phyloP scores from a whole-genome alignment of 1,140 invertebrate genomes.

The Diuraphis noxia region DNA sequence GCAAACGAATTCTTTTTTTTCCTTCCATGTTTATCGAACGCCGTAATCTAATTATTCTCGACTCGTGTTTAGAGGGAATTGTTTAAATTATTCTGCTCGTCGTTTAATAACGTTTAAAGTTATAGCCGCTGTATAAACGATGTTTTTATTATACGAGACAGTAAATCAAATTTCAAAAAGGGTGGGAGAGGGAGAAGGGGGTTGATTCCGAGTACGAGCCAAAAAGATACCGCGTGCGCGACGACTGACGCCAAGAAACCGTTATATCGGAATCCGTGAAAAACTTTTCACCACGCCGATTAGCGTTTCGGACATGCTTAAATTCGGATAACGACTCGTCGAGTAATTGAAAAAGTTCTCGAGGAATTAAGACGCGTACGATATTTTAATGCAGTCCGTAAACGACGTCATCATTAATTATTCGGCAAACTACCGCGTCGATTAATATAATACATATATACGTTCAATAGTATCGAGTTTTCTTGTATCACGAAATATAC shows the following conservation, averaged over 20 bases:
- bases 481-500: neutral
- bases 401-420: neutral
- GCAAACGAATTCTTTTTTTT: neutral
- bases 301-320: conserved; percentile 15
- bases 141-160: conserved; percentile 35
- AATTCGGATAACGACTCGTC: neutral
- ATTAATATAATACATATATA: neutral
- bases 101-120: conserved; percentile 21
- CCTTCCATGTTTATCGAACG: neutral
- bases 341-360: conserved; percentile 26
- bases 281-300: neutral
- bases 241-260: neutral
- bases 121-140: neutral
- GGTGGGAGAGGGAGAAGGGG: neutral
- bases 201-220: neutral
- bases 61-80: neutral
- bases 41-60: conserved; percentile 26
- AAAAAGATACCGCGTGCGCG: neutral
- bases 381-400: neutral
- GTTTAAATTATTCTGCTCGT: conserved; percentile 17
- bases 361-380: neutral
- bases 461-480: neutral
- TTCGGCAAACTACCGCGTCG: neutral
- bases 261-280: neutral
- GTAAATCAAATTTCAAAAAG: conserved; percentile 30